Base-by-base conservation (phyloP, 2,113 vertebrate genomes). In the Psittacara wagleri region DNA sequence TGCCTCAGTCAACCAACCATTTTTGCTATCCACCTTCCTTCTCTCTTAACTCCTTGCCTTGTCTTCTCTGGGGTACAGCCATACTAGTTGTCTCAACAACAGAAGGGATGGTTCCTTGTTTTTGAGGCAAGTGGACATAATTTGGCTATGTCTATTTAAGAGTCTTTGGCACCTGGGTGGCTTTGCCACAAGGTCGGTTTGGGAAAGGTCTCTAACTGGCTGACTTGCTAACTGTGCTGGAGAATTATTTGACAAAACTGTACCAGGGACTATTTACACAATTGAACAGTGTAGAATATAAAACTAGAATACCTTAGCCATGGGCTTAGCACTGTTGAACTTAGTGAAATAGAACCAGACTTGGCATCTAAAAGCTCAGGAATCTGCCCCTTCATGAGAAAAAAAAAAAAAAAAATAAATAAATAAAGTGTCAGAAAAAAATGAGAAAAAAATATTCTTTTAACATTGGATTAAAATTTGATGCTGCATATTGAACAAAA, bases 331-430 rank as follows among this genome's bases (percentile, higher is more conserved):
- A 44, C 7, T 59, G n/a, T 72, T 82, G 59, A 29, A 79, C 14
- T 72, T 76, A 63, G 7, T 82, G 61, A 39, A 66, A 18, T 23
- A 67, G 95, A 86, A 90, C 77, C n/a, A 95, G 69, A 63, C 29
- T 93, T 96, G 64, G 41, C 97, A 79, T 91, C 54, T 20, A 87
- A 97, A 77, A 82, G 35, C 48, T 83, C 91, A 68, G 97, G 97
- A 90, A 97, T 98, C 66, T 88, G 95, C 83, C 98, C 97, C 28
- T 99, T 98, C 68, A 86, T 96, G 52, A 98, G 98, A 97, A 99
- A 99, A 7, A 88, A 28, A 88, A 28, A 33, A 2, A 37, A 24
- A 4, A 17, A 35, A 35, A 35, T 35, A 35, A 35, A 35, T 9
- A 35, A 35, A 35, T 35, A 19, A 43, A 44, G 35, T 72, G 41